phyloP scores from a whole-genome alignment of 2,113 vertebrate genomes.

The Labeo catla region DNA sequence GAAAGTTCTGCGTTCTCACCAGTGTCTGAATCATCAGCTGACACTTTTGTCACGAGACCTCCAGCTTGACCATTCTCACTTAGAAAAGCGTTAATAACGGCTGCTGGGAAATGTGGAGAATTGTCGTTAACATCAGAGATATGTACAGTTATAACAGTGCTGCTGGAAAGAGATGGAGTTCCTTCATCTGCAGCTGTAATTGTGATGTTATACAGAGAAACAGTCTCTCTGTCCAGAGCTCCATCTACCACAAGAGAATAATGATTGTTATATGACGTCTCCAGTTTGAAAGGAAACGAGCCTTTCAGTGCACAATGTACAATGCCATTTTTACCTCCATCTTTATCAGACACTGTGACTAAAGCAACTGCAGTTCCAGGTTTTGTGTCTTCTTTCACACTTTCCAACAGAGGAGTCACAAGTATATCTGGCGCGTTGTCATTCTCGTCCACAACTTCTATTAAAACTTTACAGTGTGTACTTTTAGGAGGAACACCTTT shows the following conservation, averaged over 20 bases:
- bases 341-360: conserved; percentile 76
- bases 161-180: conserved; percentile 71
- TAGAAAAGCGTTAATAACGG: conserved; percentile 69
- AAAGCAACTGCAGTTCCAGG: conserved; percentile 79
- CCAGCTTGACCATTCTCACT: conserved; percentile 76
- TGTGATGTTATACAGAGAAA: conserved; percentile 75
- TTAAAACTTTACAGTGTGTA: conserved; percentile 73
- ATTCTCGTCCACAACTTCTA: conserved; percentile 82
- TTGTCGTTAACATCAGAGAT: conserved; percentile 85
- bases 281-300: conserved; percentile 77
- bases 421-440: conserved; percentile 80
- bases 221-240: conserved; percentile 76
- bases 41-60: background rate
- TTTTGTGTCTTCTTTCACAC: conserved; percentile 72
- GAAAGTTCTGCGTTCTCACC: conserved; percentile 74
- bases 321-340: conserved; percentile 77
- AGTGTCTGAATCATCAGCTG: conserved; percentile 49
- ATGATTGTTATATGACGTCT: conserved; percentile 77
- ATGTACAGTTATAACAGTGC: conserved; percentile 65
- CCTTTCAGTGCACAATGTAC: conserved; percentile 70
- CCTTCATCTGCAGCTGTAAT: conserved; percentile 77
- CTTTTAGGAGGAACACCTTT: conserved; percentile 48
- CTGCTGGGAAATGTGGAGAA: conserved; percentile 73
- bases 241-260: conserved; percentile 77
- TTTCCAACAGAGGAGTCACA: conserved; percentile 71